Evolutionary conservation across 2,888 invertebrate species (phyloP).

Genomic region (Gastrophysa polygoni): DNA sequence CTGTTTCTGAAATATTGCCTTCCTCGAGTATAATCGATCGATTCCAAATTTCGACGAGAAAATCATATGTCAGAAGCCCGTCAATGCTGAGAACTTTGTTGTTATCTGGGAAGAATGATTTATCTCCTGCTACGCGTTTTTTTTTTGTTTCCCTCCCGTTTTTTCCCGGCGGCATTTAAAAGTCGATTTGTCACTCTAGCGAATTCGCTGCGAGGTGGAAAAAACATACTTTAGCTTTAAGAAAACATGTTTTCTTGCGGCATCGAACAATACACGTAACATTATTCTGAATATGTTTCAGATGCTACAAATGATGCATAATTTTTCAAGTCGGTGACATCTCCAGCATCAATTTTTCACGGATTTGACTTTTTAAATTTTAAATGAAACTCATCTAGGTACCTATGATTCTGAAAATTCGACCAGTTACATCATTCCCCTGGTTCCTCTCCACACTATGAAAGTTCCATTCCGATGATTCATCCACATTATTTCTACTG

Average conservation of each 20-base stretch:
- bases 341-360: no score
- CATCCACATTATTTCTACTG: no score
- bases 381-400: no score
- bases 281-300: no score
- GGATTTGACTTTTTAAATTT: no score
- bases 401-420: no score
- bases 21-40: conserved; percentile 19
- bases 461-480: no score
- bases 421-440: no score
- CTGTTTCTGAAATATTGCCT: conserved; percentile 11
- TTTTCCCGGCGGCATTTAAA: conserved; percentile 31
- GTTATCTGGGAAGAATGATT: conserved; percentile 30
- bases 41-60: conserved; percentile 20
- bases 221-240: conserved; percentile 13
- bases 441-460: no score
- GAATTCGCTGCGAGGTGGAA: conserved; percentile 24
- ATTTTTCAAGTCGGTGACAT: no score
- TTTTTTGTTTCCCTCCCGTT: conserved; percentile 30
- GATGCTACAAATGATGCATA: no score
- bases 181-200: conserved; percentile 32
- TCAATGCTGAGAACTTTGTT: conserved; percentile 21
- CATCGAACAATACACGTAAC: no score
- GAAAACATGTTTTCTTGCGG: conserved; percentile 2
- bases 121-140: conserved; percentile 30
- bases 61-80: conserved; percentile 6